These are phyloP conservation scores for Drosophila jambulina DNA, from an alignment of 1,140 invertebrate species.

Conservation along the genomic window DNA sequence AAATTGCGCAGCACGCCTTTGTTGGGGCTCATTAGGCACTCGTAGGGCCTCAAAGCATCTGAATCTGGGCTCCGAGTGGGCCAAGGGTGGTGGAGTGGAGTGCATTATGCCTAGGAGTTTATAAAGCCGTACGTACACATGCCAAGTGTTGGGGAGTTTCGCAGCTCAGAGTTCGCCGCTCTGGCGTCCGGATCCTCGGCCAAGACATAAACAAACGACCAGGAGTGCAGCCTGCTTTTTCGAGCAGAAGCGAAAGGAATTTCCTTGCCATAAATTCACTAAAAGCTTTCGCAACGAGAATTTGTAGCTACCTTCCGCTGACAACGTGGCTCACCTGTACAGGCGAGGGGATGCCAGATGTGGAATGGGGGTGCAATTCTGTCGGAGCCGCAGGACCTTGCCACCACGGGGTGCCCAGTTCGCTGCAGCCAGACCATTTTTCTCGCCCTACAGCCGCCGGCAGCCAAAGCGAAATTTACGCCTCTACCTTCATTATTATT, in stretches of 20 bases:
- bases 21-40: slow-evolving; percentile 58
- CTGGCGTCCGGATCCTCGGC: slow-evolving; percentile 16
- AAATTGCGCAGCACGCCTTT: slow-evolving; percentile 33
- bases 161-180: slow-evolving; percentile 1
- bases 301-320: slow-evolving; percentile 82
- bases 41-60: slow-evolving; percentile 21
- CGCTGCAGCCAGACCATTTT: slow-evolving; percentile 57
- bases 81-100: slow-evolving; percentile 24
- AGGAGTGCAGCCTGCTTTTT: slow-evolving; percentile 41
- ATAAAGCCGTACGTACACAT: slow-evolving; percentile 50
- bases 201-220: slow-evolving; percentile 74
- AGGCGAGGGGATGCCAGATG: slow-evolving; percentile 9
- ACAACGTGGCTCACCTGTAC: slow-evolving; percentile 77
- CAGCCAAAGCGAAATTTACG: slow-evolving; percentile 81
- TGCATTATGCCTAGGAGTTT: slow-evolving; percentile 63
- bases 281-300: slow-evolving; percentile 82
- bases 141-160: slow-evolving; percentile 39
- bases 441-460: slow-evolving; percentile 32
- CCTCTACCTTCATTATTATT: slow-evolving; percentile 81
- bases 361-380: slow-evolving; percentile 5
- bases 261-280: slow-evolving; percentile 83
- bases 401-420: slow-evolving; percentile 46
- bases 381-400: slow-evolving; percentile 33
- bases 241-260: slow-evolving; percentile 64
- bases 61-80: slow-evolving; percentile 18